phyloP scores from a whole-genome alignment of 1,140 invertebrate species.

The Nasonia giraulti region DNA sequence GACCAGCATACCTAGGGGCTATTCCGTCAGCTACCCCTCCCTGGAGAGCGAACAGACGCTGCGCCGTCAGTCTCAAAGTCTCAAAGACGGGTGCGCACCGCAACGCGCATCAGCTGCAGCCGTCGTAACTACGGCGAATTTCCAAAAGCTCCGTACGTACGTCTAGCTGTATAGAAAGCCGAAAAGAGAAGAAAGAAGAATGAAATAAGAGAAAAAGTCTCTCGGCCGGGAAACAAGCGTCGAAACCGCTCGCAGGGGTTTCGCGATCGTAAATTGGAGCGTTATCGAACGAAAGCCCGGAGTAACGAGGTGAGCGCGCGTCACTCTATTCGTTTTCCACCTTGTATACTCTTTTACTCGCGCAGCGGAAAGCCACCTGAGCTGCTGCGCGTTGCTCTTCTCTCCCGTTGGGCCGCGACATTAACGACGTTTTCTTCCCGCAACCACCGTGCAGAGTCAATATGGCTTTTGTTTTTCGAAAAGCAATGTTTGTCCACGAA shows the following conservation, averaged over 20 bases:
- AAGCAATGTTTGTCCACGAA: too few relatives aligned
- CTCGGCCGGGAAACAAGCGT: too few relatives aligned
- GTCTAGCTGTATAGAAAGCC: background rate
- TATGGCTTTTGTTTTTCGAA: too few relatives aligned
- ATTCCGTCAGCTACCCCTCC: too few relatives aligned
- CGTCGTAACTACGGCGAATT: background rate
- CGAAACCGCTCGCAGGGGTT: too few relatives aligned
- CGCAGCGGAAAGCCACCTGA: background rate
- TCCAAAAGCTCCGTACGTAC: background rate
- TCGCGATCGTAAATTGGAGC: constrained; percentile 62
- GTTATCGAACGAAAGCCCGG: constrained; percentile 60
- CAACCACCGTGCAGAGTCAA: too few relatives aligned
- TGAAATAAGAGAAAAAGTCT: background rate
- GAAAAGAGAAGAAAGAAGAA: constrained; percentile 7
- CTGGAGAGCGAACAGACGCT: background rate
- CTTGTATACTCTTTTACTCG: constrained; percentile 34
- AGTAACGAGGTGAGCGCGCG: constrained; percentile 58
- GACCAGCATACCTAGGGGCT: too few relatives aligned
- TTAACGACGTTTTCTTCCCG: too few relatives aligned
- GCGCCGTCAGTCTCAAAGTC: background rate
- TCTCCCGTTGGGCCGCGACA: too few relatives aligned
- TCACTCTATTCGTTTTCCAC: constrained; percentile 56
- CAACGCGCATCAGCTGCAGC: background rate
- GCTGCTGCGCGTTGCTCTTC: background rate
- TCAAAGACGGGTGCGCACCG: background rate